These are phyloP conservation scores for Seriola quinqueradiata DNA, from an alignment of 2,113 vertebrate species.

Conservation along the genomic window DNA sequence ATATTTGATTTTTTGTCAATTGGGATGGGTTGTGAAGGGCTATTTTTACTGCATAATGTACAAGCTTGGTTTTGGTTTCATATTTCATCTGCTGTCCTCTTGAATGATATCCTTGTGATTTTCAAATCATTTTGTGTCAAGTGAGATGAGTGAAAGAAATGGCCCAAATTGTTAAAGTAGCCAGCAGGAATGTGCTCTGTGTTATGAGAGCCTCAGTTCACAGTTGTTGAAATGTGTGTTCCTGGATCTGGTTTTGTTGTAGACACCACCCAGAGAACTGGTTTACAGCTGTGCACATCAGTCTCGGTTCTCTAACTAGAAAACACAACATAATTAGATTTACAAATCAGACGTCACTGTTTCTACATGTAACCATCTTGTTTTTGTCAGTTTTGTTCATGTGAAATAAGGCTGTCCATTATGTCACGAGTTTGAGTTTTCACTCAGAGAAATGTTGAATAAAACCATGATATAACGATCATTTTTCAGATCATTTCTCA, in stretches of 20 bases:
- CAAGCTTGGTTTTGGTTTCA: constrained; percentile 5
- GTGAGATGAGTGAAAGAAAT: not conserved
- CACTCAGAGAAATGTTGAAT: constrained; percentile 50
- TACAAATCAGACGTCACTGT: not conserved
- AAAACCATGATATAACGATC: constrained; percentile 47
- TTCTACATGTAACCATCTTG: constrained; percentile 7
- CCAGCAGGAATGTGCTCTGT: not conserved
- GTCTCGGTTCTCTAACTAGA: not conserved
- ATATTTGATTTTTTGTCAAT: not conserved
- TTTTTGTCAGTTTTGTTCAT: constrained; percentile 22
- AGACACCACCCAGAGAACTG: constrained; percentile 7
- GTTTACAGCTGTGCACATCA: not conserved
- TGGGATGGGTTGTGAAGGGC: constrained; percentile 38
- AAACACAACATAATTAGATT: constrained; percentile 6
- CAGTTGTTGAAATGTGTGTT: constrained; percentile 11
- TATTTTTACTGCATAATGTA: constrained; percentile 21
- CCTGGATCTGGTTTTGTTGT: constrained; percentile 28
- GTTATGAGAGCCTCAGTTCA: not conserved
- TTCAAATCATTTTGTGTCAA: constrained; percentile 11
- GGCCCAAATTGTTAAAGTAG: not conserved
- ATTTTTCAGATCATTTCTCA: not conserved
- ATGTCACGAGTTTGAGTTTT: constrained; percentile 25
- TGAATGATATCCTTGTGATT: not conserved
- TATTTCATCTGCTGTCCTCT: constrained; percentile 11
- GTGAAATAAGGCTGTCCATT: not conserved